phyloP scores from a whole-genome alignment of 2,888 invertebrate species.

The Drosophila quasianomalipes region DNA sequence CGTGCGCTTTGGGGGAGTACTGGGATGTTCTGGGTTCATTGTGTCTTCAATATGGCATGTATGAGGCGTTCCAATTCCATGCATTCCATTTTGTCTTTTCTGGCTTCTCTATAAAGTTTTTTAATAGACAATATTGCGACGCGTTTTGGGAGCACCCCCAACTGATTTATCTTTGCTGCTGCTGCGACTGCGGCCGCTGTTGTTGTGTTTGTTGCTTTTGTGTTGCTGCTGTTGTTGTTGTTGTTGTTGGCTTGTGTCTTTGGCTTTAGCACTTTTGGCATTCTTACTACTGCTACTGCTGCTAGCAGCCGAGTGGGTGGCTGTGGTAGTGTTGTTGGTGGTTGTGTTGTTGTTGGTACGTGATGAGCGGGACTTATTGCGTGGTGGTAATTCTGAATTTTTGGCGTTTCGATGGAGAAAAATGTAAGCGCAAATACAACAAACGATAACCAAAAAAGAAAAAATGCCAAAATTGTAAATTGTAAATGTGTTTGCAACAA shows the following conservation, averaged over 20 bases:
- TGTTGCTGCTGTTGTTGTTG: conserved; percentile 52
- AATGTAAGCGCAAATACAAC: conserved; percentile 24
- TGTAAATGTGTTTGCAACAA: conserved; percentile 45
- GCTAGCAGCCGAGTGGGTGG: conserved; percentile 53
- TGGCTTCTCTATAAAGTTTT: background rate
- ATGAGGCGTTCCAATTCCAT: conserved; percentile 36
- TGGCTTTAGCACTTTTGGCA: conserved; percentile 75
- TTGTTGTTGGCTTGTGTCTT: conserved; percentile 64
- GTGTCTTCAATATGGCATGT: conserved; percentile 33
- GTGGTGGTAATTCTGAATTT: conserved; percentile 80
- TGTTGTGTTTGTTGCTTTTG: conserved; percentile 51
- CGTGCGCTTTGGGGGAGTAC: background rate
- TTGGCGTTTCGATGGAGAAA: conserved; percentile 28
- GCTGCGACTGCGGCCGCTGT: conserved; percentile 63
- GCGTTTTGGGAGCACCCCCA: conserved; percentile 55
- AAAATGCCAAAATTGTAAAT: conserved; percentile 63
- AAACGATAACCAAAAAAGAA: conserved; percentile 24
- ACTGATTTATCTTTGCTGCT: conserved; percentile 75
- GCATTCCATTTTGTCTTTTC: conserved; percentile 19
- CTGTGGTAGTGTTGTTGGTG: conserved; percentile 58
- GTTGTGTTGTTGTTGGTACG: conserved; percentile 72
- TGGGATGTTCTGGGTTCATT: conserved; percentile 5
- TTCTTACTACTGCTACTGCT: conserved; percentile 62
- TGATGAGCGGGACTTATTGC: conserved; percentile 83
- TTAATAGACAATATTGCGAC: conserved; percentile 83